Evolutionary conservation across 2,113 vertebrate genomes (phyloP).

Genomic region (Carettochelys insculpta): DNA sequence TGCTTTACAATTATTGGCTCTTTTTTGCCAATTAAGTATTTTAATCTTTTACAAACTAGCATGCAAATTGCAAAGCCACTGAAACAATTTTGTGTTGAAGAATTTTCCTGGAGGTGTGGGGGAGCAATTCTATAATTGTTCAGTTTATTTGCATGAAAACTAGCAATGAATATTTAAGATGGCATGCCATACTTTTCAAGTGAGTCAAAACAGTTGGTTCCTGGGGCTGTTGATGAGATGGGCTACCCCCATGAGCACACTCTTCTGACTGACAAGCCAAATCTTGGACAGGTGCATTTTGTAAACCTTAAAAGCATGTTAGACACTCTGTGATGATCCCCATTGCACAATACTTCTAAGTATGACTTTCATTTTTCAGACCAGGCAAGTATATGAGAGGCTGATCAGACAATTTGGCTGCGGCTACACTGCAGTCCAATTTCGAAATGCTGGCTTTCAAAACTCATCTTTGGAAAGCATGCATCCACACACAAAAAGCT

Average conservation of each 20-base stretch:
- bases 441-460: no score
- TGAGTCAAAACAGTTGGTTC: background rate
- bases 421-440: no score
- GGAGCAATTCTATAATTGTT: background rate
- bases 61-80: background rate
- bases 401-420: background rate
- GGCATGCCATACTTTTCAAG: background rate
- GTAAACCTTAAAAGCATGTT: conserved; percentile 17
- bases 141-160: background rate
- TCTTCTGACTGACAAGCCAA: background rate
- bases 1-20: conserved; percentile 52
- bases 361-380: background rate
- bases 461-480: no score
- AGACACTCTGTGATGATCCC: background rate
- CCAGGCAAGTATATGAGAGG: background rate
- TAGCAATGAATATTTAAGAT: background rate
- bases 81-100: background rate
- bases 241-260: background rate
- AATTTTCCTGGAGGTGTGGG: background rate
- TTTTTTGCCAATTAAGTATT: conserved; percentile 39
- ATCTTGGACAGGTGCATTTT: background rate
- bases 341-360: background rate
- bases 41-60: conserved; percentile 26
- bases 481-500: no score
- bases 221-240: background rate